A percentile compares a stretch with the other conserved stretches of the same genome.
phyloP scores from a whole-genome alignment of 2,113 vertebrate genomes.

The Trinectes maculatus region DNA sequence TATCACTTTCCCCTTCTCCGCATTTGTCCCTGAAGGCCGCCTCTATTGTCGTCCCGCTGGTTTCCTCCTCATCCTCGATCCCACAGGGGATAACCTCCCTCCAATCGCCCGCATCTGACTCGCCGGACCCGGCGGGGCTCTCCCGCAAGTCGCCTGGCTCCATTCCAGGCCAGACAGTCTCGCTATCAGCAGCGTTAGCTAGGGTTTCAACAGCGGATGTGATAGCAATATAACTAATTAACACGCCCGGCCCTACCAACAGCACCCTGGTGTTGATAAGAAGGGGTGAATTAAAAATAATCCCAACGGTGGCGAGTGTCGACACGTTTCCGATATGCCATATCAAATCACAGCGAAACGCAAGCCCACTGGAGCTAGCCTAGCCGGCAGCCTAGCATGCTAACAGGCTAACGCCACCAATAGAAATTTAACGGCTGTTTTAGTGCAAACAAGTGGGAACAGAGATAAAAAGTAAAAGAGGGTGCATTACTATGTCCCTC shows the following conservation, averaged over 20 bases:
- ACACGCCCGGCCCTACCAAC: background rate
- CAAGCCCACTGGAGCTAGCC: conserved; percentile 23
- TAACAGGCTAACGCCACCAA: conserved; percentile 24
- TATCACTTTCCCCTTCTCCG: conserved; percentile 39
- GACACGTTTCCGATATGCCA: conserved; percentile 24
- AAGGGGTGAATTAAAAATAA: background rate
- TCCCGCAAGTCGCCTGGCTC: conserved; percentile 78
- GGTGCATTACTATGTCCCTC: conserved; percentile 1
- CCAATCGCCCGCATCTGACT: conserved; percentile 76
- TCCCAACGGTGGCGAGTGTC: background rate
- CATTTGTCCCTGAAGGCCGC: conserved; percentile 41
- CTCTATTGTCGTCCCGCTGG: conserved; percentile 18
- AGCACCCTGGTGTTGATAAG: background rate
- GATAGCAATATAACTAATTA: background rate
- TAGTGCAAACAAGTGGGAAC: background rate
- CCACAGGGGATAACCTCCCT: conserved; percentile 74
- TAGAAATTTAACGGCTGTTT: conserved; percentile 4
- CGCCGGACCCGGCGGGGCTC: conserved; percentile 83
- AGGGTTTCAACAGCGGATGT: background rate
- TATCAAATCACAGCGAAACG: conserved; percentile 26
- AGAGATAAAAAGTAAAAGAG: background rate
- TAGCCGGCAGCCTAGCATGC: conserved; percentile 39
- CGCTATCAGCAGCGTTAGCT: conserved; percentile 25
- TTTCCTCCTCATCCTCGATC: conserved; percentile 61
- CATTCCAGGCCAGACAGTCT: conserved; percentile 55